Evolutionary conservation across 2,113 vertebrate genomes (phyloP), one percentile per base, ranked within the genome.

Genomic region (Strix uralensis): DNA sequence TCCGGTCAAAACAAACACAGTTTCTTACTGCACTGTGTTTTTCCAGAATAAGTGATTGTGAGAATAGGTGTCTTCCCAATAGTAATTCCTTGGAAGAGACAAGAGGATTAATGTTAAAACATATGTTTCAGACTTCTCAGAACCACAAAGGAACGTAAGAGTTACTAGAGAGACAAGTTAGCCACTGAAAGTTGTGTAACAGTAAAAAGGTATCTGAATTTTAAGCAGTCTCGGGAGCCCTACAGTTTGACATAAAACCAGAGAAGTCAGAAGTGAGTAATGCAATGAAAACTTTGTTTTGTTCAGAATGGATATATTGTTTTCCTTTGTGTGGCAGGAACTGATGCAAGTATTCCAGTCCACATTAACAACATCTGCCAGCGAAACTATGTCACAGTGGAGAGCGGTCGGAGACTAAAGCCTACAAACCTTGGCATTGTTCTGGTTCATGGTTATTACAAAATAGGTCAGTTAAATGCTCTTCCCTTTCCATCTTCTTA

Each of bases 291-390:
- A 59, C 15, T 34, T 27, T 46, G 4, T 58, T 86, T 62, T 87
- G 32, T 71, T 87, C 73, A 81, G 36, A 49, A 34, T 77, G 29
- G n/a, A 22, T 92, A 13, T 81, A 3, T 92, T 92, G 59, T 82
- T 91, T 88, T 92, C 51, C 32, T 83, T 65, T 97, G 58, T 30
- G 5, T 90, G 88, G 23, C 96, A 99, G 99, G 99, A 61, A 99
- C 99, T 7, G 99, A 99, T 61, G 99, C 99, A 92, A 99, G 99
- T 86, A 99, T 99, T 92, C 99, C 99, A 1, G 99, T 99, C 47
- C 99, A 99, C 97, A 99, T 99, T 95, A 99, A 99, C 95, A 99
- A 99, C 97, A 98, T 99, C 95, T 99, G 99, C 95, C 99, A 99
- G 96, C 98, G 99, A 84, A 99, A 99, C 97, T 99, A 99, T 1